Evolutionary conservation across 2,888 invertebrate species (phyloP).

Genomic region (Lathronympha strigana): DNA sequence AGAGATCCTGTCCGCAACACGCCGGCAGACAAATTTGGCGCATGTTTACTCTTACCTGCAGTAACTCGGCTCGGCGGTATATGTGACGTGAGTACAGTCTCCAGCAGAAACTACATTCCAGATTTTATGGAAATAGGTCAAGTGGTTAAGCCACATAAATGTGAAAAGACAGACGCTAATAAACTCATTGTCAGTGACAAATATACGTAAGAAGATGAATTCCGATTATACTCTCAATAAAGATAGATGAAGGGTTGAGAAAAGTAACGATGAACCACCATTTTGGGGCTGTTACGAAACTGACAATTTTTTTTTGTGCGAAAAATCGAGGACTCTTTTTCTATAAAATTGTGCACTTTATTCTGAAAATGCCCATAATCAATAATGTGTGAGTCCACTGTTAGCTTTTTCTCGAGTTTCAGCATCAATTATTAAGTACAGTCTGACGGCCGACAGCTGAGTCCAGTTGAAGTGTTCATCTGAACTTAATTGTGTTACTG

Average conservation of each 20-base stretch:
- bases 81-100: neutral
- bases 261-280: no score
- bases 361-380: neutral
- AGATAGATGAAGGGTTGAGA: no score
- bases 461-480: neutral
- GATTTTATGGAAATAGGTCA: no score
- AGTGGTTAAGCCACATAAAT: no score
- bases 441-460: slow-evolving; percentile 1
- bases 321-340: no score
- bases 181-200: no score
- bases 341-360: no score
- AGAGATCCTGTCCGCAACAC: neutral
- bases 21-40: neutral
- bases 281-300: no score
- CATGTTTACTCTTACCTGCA: neutral
- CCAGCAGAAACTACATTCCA: slow-evolving; percentile 1
- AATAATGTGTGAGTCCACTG: neutral
- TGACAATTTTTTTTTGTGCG: no score
- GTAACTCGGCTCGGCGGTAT: neutral
- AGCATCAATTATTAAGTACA: neutral
- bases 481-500: neutral
- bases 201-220: no score
- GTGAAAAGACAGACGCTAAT: no score
- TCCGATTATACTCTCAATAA: no score
- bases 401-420: neutral